Base-by-base conservation (phyloP, 2,113 vertebrate genomes). In the Formicarius rufipectus region DNA sequence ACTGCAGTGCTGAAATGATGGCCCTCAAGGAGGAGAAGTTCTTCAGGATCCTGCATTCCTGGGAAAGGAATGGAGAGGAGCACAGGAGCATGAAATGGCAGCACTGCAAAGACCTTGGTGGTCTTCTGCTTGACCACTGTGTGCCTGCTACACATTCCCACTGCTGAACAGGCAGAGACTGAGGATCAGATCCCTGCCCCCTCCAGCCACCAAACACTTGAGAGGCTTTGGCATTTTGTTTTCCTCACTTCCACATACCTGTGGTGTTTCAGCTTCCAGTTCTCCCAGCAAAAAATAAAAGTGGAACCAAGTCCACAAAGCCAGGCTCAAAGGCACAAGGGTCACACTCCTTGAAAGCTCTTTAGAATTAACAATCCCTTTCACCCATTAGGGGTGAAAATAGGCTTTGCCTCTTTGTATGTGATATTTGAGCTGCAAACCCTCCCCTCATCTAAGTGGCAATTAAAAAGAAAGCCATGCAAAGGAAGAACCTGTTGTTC, bases 1-100 rank as follows among this genome's bases (percentile, higher is more conserved):
- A 99, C 98, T 99, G 99, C 93, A 99, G 97, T 0, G 99, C 99
- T 0, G 99, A 99, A 74, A 99, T 97, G 37, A 99, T 99, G 95
- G 99, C 99, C 93, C 98, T 98, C 95, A 99, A 98, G 39, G 99
- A 99, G 13, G 99, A 99, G 89, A 99, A 99, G 95, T 99, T 99
- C 97, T 99, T 99, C 74, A 99, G 98, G 90, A 99, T 99, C 86
- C 99, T 98, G 73, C 99, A 99, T 97, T 99, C 99, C 99, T 99
- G 98, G 72, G 68, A 28, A 73, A 92, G 88, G 96, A 96, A 95
- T 0, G 50, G 97, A 95, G 87, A 78, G 91, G 95, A 96, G 97
- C 77, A 97, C 42, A 94, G 96, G 59, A 84, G 86, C 95, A 93
- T 98, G 95, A 95, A 94, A 93, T 82, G 93, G 95, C 96, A 97